Conservation (phyloP, 2,797 vertebrate genomes). For the Channallabes apus region DNA sequence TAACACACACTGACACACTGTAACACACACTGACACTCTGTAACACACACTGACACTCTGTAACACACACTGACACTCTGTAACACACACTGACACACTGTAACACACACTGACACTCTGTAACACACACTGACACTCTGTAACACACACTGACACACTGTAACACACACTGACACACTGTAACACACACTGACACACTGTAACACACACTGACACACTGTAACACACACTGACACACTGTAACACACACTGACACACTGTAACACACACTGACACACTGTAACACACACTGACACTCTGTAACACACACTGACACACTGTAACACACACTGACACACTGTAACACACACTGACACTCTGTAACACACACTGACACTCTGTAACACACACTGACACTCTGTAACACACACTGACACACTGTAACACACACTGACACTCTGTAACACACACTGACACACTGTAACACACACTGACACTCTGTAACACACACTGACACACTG, state of each 20-base stretch:
- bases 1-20: not conserved
- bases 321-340: not conserved
- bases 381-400: not conserved
- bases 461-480: not conserved
- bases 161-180: not conserved
- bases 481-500: not conserved
- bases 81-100: not conserved
- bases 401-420: too few species aligned
- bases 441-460: not conserved
- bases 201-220: not conserved
- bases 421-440: too few species aligned
- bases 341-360: not conserved
- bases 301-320: not conserved
- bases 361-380: not conserved
- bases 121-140: not conserved
- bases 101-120: not conserved
- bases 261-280: not conserved
- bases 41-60: not conserved
- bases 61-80: not conserved
- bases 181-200: not conserved
- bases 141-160: not conserved
- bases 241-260: not conserved
- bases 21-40: not conserved
- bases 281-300: not conserved
- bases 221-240: not conserved